These are phyloP conservation scores for Bucorvus abyssinicus DNA, from an alignment of 2,797 vertebrate genomes.

Conservation along the genomic window DNA sequence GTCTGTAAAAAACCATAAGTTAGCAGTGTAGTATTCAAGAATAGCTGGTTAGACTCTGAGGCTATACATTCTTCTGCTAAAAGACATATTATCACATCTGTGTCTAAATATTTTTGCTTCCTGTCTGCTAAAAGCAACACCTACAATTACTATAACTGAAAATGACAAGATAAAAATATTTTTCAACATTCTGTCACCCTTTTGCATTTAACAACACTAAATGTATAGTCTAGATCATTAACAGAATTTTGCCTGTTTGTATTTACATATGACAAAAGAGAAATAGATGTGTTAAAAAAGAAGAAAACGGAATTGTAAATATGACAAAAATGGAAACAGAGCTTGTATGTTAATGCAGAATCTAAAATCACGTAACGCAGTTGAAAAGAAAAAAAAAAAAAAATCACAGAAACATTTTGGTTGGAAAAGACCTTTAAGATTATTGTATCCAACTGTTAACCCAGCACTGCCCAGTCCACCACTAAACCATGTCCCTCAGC, in stretches of 20 bases:
- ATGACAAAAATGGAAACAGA: background rate
- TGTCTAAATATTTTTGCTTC: constrained; percentile 51
- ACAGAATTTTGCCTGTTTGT: background rate
- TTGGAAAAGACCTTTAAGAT: background rate
- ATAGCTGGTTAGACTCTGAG: background rate
- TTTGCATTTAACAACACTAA: background rate
- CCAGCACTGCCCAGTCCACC: background rate
- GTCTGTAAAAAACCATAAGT: background rate
- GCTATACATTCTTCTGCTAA: background rate
- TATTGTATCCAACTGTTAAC: background rate
- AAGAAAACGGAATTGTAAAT: background rate
- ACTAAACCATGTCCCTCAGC: background rate
- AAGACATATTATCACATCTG: background rate
- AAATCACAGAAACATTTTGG: background rate
- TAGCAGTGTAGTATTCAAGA: background rate
- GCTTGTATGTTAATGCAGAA: background rate
- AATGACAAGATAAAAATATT: background rate
- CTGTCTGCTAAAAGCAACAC: constrained; percentile 33
- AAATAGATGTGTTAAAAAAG: background rate
- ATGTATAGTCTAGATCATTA: background rate
- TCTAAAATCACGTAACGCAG: background rate
- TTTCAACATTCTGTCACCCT: background rate
- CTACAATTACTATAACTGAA: background rate
- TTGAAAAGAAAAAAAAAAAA: background rate
- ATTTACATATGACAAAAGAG: background rate